phyloP scores from a whole-genome alignment of 2,888 invertebrate genomes.

The Homarus gammarus region DNA sequence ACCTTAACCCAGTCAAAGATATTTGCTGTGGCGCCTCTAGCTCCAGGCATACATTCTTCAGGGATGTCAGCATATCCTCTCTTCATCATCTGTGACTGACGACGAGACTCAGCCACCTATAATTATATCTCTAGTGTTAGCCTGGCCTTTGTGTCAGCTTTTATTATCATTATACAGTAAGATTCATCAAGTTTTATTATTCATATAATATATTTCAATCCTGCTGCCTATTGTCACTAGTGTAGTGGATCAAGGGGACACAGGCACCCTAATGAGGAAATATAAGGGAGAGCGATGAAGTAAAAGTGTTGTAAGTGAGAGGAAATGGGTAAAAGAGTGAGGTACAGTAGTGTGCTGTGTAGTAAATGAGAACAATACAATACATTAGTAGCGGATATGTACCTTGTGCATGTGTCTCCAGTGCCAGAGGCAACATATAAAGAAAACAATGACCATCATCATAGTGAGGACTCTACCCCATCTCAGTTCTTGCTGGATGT shows the following conservation, averaged over 20 bases:
- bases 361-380: too few relatives aligned
- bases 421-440: conserved; percentile 64
- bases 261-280: neutral
- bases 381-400: too few relatives aligned
- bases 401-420: conserved; percentile 68
- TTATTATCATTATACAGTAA: too few relatives aligned
- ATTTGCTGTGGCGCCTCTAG: neutral
- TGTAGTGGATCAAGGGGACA: too few relatives aligned
- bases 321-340: too few relatives aligned
- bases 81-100: conserved; percentile 50
- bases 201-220: too few relatives aligned
- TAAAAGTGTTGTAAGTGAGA: neutral
- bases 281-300: neutral
- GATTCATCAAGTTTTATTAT: too few relatives aligned
- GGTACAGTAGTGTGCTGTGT: too few relatives aligned
- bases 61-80: conserved; percentile 52
- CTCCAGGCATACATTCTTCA: conserved; percentile 59
- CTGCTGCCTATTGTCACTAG: too few relatives aligned
- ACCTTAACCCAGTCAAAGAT: conserved; percentile 49
- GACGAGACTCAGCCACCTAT: conserved; percentile 49
- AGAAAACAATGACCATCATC: conserved; percentile 45
- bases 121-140: neutral
- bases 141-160: too few relatives aligned
- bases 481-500: conserved; percentile 50
- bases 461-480: conserved; percentile 48